Evolutionary conservation across 1,140 invertebrate genomes (phyloP).

Genomic region (Episyrphus balteatus): DNA sequence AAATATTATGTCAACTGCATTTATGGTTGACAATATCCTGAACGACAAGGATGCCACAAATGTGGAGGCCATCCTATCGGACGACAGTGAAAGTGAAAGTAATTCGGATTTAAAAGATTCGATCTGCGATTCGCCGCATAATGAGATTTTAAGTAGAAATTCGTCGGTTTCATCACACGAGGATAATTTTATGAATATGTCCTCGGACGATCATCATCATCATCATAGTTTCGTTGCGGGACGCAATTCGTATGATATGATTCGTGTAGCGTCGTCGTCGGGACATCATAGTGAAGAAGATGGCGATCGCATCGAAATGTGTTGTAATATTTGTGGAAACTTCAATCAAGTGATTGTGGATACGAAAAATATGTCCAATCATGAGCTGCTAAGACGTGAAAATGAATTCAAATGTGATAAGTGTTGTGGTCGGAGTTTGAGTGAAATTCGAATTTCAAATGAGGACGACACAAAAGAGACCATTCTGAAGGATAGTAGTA

Average conservation of each 20-base stretch:
- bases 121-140: not conserved
- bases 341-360: constrained; percentile 6
- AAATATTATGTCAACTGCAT: constrained; percentile 35
- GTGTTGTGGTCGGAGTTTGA: constrained; percentile 13
- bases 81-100: not conserved
- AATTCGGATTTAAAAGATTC: constrained; percentile 7
- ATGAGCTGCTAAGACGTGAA: constrained; percentile 19
- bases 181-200: not conserved
- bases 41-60: constrained; percentile 18
- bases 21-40: constrained; percentile 30
- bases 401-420: constrained; percentile 34
- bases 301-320: constrained; percentile 12
- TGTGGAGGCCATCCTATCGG: constrained; percentile 20
- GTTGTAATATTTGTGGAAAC: constrained; percentile 15
- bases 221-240: not conserved
- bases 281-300: constrained; percentile 3
- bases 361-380: constrained; percentile 7
- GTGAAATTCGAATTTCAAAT: constrained; percentile 6
- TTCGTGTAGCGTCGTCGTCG: constrained; percentile 4
- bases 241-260: not conserved
- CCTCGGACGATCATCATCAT: not conserved
- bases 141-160: constrained; percentile 14
- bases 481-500: constrained; percentile 35
- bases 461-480: constrained; percentile 25
- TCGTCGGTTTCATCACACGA: constrained; percentile 5